A percentile compares a stretch with the other conserved stretches of the same genome.
phyloP scores from a whole-genome alignment of 2,888 invertebrate species.

The Megaustenia siamemsis region DNA sequence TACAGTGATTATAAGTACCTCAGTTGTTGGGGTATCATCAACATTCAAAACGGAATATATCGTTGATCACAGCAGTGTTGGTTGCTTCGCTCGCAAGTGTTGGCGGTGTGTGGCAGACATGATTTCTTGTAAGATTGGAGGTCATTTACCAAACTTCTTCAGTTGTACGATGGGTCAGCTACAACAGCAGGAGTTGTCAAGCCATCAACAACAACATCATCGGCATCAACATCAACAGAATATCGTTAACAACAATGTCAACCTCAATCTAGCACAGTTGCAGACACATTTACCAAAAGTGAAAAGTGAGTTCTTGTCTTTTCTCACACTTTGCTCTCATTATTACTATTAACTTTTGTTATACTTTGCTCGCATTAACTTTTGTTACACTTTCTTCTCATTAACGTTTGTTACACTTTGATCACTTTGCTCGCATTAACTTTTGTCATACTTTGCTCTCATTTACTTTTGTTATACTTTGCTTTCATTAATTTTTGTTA shows the following conservation, averaged over 20 bases:
- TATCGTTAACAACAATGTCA: slow-evolving; percentile 44
- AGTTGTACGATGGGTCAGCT: slow-evolving; percentile 40
- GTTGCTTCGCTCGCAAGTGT: not conserved
- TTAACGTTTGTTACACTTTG: too few species aligned
- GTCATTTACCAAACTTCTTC: not conserved
- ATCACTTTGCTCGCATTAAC: too few species aligned
- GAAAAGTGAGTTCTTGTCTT: slow-evolving; percentile 46
- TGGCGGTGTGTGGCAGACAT: not conserved
- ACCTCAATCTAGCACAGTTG: slow-evolving; percentile 10
- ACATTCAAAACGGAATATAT: slow-evolving; percentile 24
- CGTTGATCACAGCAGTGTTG: not conserved
- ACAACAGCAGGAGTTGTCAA: not conserved
- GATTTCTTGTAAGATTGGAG: slow-evolving; percentile 27
- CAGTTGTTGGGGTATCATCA: too few species aligned
- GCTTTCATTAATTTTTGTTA: too few species aligned
- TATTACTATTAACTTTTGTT: too few species aligned
- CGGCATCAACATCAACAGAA: slow-evolving; percentile 40
- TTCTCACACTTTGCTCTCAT: too few species aligned
- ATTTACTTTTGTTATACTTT: too few species aligned
- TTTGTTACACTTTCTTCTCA: too few species aligned
- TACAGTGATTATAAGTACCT: too few species aligned
- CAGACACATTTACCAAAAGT: slow-evolving; percentile 31
- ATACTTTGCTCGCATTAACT: too few species aligned
- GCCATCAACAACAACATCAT: not conserved
- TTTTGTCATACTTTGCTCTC: too few species aligned